A percentile compares a stretch with the other conserved stretches of the same genome.
Conservation (phyloP, 2,888 invertebrate genomes). For the Melinopterus prodromus region DNA sequence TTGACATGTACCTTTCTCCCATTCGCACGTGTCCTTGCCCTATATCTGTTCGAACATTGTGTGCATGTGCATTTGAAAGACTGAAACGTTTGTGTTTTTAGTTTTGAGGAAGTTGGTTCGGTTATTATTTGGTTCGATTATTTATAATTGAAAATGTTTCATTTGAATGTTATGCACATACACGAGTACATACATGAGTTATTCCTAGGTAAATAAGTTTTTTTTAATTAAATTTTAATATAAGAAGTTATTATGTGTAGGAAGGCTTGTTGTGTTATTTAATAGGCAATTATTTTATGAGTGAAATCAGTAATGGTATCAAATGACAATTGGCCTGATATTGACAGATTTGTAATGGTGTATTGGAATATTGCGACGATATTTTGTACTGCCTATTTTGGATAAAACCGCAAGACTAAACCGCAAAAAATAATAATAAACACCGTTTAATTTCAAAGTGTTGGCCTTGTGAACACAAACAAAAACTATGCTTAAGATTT, state of each 20-base stretch:
- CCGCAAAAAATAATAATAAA: background rate
- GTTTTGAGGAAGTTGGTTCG: too few species aligned
- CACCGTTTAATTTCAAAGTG: too few species aligned
- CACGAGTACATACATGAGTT: too few species aligned
- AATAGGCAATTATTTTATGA: background rate
- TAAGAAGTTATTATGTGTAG: too few species aligned
- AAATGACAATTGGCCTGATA: background rate
- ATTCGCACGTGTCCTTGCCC: background rate
- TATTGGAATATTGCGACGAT: background rate
- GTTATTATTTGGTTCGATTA: too few species aligned
- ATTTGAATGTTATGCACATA: too few species aligned
- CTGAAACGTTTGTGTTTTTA: background rate
- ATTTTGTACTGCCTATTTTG: background rate
- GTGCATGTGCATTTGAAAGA: background rate
- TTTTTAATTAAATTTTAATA: too few species aligned
- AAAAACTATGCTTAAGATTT: too few species aligned
- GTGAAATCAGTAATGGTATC: background rate
- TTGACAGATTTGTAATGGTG: background rate
- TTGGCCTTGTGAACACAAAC: too few species aligned
- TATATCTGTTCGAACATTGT: background rate
- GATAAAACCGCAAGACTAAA: background rate
- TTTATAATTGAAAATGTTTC: too few species aligned
- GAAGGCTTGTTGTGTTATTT: too few species aligned
- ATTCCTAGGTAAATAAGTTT: too few species aligned
- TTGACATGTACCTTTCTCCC: background rate